Evolutionary conservation across 2,888 invertebrate species (phyloP).

Genomic region (Drosophila pseudotakahashii): DNA sequence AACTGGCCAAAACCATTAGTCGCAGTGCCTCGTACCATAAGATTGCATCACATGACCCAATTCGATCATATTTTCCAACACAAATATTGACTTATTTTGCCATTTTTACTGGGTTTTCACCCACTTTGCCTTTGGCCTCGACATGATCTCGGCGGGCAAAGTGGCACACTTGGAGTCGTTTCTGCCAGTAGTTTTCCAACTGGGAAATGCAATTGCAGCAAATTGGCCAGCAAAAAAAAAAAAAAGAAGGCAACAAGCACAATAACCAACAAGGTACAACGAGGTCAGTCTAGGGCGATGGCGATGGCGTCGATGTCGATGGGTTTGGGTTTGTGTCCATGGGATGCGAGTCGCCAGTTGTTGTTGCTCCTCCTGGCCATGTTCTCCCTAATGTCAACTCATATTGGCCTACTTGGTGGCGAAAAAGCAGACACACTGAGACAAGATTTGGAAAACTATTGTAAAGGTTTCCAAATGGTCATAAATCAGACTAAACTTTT

Average conservation of each 20-base stretch:
- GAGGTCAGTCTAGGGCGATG: conserved; percentile 80
- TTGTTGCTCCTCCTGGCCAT: conserved; percentile 65
- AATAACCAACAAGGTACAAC: conserved; percentile 42
- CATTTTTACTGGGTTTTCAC: conserved; percentile 28
- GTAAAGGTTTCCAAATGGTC: too few species aligned
- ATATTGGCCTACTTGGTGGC: conserved; percentile 70
- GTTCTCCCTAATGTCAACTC: conserved; percentile 80
- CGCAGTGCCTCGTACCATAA: conserved; percentile 22
- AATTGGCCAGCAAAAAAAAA: conserved; percentile 56
- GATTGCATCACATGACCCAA: conserved; percentile 72
- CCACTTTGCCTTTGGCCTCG: conserved; percentile 62
- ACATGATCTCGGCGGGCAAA: conserved; percentile 51
- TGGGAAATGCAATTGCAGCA: conserved; percentile 73
- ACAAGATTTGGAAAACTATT: too few species aligned
- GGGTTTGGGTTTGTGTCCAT: conserved; percentile 8
- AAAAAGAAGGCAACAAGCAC: conserved; percentile 13
- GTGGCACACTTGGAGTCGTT: conserved; percentile 67
- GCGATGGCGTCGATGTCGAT: conserved; percentile 51
- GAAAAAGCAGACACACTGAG: conserved; percentile 17
- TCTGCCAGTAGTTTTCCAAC: conserved; percentile 10
- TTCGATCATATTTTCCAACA: conserved; percentile 56
- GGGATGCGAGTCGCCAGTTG: conserved; percentile 46
- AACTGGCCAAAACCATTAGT: conserved; percentile 27
- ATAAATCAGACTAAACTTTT: too few species aligned
- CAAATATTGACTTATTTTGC: conserved; percentile 70